Evolutionary conservation across 2,113 vertebrate species (phyloP), one percentile per base, ranked within the genome.

Genomic region (Cepphus grylle): DNA sequence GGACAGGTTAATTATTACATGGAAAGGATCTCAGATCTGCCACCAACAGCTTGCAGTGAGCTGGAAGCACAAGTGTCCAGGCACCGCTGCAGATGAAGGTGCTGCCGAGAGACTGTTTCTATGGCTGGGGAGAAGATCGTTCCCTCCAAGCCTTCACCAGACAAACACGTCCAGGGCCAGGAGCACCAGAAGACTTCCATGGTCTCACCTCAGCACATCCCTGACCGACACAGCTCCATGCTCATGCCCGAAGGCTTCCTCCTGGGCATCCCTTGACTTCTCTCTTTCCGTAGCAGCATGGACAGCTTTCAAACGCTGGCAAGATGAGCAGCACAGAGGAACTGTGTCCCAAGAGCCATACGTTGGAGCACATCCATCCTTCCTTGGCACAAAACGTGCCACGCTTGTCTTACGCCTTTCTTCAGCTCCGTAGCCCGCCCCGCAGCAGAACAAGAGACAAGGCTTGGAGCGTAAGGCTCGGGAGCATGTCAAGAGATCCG

Each of bases 1-100:
- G 86, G 86, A 90, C 81, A 79, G 86, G 95, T 97, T 96, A 96
- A 97, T 97, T 69, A 97, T 97, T 97, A 97, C 90, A 92, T 0
- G 29, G 62, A 23, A 74, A 93, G 55, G 83, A 91, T 92, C 86
- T 72, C 81, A 56, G 62, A 83, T 77, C 93, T 71, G 77, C 85
- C 87, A 87, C 74, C 62, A 58, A 87, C 0, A 0, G 66, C 74
- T 19, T 53, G 49, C 61, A 8, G 32, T 1, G 66, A 72, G 94
- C 63, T 95, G 89, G 42, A 66, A 79, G 71, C 70, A n/a, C 69
- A 55, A 36, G 62, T 0, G 1, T 34, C 74, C n/a, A 9, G 5
- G 56, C 58, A 32, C 50, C 0, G 2, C 69, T 53, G 63, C 69
- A 22, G 77, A 22, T 9, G 20, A 23, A 62, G 61, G 77, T 34